Base-by-base conservation (phyloP, 2,797 vertebrate species). In the Neosalanx taihuensis region DNA sequence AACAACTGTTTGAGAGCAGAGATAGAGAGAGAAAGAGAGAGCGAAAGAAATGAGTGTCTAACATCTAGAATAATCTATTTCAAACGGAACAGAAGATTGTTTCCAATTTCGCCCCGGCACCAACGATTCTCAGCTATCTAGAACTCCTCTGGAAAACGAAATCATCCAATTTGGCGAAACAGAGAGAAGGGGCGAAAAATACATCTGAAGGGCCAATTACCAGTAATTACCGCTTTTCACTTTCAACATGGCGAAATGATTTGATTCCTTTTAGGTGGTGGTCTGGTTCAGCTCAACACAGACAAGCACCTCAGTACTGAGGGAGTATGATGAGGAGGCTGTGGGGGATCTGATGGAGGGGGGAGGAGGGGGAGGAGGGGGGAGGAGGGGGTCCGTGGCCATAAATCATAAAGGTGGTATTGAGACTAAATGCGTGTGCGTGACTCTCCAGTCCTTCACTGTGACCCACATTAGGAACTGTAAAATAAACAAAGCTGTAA, bases 211-310 rank as follows among this genome's bases (percentile, higher is more conserved):
- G 92, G 89, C 94, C 92, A 98, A 98, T 99, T 99, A 97, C 93
- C 92, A 96, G 94, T 97, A 99, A 99, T 99, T 98, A 98, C 94
- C 93, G 93, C 95, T 95, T 97, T 96, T 96, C 91, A 93, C 95
- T 97, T 95, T 95, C 93, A 96, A 95, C 95, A 96, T 95, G 94
- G 97, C 96, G 96, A 95, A 98, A 97, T 98, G 96, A 98, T 98
- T 98, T 97, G 95, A 97, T 95, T 95, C 93, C 94, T 96, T 96
- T 94, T 93, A 94, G 92, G 93, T 91, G 93, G 93, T 90, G 92
- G 94, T 95, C 97, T 99, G 97, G 94, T 94, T 98, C 94, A 94
- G 94, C 96, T 99, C 97, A 99, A 93, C 94, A 93, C 90, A 95
- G 96, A 96, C 96, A 93, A 92, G 23, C 41, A 90, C 93, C 91